phyloP scores from a whole-genome alignment of 2,888 invertebrate species.

The Melolontha melolontha region DNA sequence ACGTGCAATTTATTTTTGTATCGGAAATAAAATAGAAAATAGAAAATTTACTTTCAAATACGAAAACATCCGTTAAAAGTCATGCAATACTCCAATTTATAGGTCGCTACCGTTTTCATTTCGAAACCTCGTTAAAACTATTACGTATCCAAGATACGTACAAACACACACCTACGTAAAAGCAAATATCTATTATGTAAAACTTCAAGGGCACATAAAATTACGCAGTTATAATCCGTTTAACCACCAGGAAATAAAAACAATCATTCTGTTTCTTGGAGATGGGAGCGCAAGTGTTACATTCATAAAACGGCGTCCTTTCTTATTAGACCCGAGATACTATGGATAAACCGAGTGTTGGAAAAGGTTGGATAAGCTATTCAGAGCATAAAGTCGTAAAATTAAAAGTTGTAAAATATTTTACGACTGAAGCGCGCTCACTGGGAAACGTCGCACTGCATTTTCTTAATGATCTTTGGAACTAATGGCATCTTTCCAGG shows the following conservation, averaged over 20 bases:
- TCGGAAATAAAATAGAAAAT: no score
- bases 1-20: constrained; percentile 5
- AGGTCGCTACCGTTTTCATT: not conserved
- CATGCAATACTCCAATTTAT: constrained; percentile 25
- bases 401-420: constrained; percentile 43
- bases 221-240: not conserved
- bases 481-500: constrained; percentile 19
- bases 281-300: not conserved
- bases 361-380: constrained; percentile 15
- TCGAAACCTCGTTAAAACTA: not conserved
- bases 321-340: not conserved
- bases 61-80: constrained; percentile 6
- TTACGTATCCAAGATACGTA: constrained; percentile 1
- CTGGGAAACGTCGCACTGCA: not conserved
- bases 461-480: constrained; percentile 19
- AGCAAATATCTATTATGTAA: constrained; percentile 7
- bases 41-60: not conserved
- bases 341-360: constrained; percentile 9
- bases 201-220: not conserved
- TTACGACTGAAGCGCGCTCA: constrained; percentile 9
- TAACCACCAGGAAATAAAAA: constrained; percentile 1
- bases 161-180: not conserved
- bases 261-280: not conserved
- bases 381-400: constrained; percentile 37
- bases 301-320: not conserved